Base-by-base conservation (phyloP, 2,113 vertebrate species). In the Ophiodon elongatus region DNA sequence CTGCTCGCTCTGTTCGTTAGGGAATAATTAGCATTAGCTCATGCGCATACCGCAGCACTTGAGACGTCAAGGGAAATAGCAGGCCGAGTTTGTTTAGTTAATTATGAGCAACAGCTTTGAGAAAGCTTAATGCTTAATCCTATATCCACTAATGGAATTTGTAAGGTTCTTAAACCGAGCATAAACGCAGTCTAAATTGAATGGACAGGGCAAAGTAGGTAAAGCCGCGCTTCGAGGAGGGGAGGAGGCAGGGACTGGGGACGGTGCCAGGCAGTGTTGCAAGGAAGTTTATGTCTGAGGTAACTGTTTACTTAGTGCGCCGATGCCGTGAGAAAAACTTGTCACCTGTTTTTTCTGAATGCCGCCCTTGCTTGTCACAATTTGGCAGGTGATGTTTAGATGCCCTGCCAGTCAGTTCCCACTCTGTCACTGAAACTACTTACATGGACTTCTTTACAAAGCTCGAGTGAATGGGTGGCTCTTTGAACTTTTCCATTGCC, bases 31-130 rank as follows among this genome's bases (percentile, higher is more conserved):
- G 82, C 73, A 60, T 88, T 82, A 82, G 84, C 84, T 91, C 75
- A 81, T 80, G 80, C 83, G 88, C 90, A 84, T 87, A 84, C 91
- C 77, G 10, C 84, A 72, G 67, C 80, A 76, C 80, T 79, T 4
- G 25, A 80, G 79, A 81, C 29, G 56, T 85, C 62, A 88, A 87
- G 65, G 79, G 72, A 76, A 90, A 86, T 79, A 89, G 81, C 92
- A 91, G 70, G 88, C 86, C 0, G 63, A 87, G 88, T 89, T 94
- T 93, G 93, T 94, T 92, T 93, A 89, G 91, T 91, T 93, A 90
- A 94, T 94, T 91, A 93, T 79, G 80, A 84, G 76, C 82, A 91
- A 85, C 87, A 74, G 89, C 86, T 92, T 92, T 86, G 67, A 84
- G 79, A 76, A 90, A 90, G 86, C 90, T 90, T 85, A 89, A 85